phyloP scores from a whole-genome alignment of 2,113 vertebrate species.

The Uria lomvia region DNA sequence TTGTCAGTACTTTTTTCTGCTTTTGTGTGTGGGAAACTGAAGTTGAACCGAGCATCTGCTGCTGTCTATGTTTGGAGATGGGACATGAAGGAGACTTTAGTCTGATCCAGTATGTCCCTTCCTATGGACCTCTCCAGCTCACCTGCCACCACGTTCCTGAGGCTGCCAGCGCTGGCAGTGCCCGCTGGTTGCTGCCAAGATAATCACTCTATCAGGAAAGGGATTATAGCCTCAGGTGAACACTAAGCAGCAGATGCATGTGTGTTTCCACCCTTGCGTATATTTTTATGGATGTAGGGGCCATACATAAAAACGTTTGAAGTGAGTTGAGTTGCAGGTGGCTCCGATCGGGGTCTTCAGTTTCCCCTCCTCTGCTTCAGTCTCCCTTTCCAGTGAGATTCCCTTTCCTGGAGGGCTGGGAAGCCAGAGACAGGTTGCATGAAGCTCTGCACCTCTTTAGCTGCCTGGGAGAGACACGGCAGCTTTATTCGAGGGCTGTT shows the following conservation, averaged over 20 bases:
- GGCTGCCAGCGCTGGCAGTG: neutral
- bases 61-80: conserved; percentile 39
- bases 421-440: neutral
- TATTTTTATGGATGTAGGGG: neutral
- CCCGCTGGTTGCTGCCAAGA: neutral
- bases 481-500: conserved; percentile 21
- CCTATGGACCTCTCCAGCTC: neutral
- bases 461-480: neutral
- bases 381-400: neutral
- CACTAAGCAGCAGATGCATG: neutral
- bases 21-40: conserved; percentile 39
- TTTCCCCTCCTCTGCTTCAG: neutral
- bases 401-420: neutral
- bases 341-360: fast-evolving
- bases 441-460: neutral
- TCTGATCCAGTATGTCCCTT: neutral
- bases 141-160: neutral
- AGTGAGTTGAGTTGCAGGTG: neutral
- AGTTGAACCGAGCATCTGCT: conserved; percentile 51
- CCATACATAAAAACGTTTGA: neutral
- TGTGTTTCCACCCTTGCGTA: neutral
- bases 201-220: neutral
- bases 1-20: conserved; percentile 37
- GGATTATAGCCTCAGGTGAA: neutral
- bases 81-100: neutral